Conservation (phyloP, 2,888 invertebrate genomes). For the Homarus gammarus region DNA sequence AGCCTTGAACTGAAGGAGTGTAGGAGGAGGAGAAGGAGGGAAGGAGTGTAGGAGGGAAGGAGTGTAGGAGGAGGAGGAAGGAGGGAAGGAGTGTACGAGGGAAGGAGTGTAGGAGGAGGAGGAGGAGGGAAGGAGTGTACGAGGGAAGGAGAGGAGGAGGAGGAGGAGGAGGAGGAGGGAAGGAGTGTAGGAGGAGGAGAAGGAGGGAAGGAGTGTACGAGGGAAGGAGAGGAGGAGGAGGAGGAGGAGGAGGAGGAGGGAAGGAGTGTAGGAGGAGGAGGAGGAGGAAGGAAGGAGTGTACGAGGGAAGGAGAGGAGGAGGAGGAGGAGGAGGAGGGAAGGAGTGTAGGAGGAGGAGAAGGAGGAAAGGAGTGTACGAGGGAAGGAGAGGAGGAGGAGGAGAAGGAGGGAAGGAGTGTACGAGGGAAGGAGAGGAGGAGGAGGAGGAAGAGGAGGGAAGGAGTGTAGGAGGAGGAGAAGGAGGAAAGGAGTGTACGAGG, state of each 20-base stretch:
- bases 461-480: slow-evolving; percentile 14
- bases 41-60: neutral
- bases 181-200: neutral
- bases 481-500: neutral
- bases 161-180: neutral
- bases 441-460: slow-evolving; percentile 8
- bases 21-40: too few relatives aligned
- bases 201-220: neutral
- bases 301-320: too few relatives aligned
- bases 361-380: too few relatives aligned
- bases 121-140: neutral
- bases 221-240: neutral
- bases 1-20: neutral
- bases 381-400: too few relatives aligned
- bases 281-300: neutral
- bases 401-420: neutral
- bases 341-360: too few relatives aligned
- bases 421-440: slow-evolving; percentile 2
- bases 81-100: neutral
- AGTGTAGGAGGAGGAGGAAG: neutral
- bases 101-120: neutral
- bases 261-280: too few relatives aligned
- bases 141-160: neutral
- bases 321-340: too few relatives aligned
- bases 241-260: neutral